These are phyloP conservation scores for Mactra quadrangularis DNA, from an alignment of 1,140 invertebrate species.

Conservation along the genomic window DNA sequence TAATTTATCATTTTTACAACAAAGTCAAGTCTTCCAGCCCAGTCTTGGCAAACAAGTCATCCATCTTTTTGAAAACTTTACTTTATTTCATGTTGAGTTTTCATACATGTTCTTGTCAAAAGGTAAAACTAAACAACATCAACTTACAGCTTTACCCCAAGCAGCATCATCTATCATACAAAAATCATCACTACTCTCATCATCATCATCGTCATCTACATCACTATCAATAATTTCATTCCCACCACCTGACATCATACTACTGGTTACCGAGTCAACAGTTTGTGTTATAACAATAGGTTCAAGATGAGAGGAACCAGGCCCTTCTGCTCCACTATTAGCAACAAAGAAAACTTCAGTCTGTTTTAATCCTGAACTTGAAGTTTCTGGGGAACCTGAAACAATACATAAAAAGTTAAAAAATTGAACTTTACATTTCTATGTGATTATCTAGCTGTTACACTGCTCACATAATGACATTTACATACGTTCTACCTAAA, in stretches of 20 bases:
- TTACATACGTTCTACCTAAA: neutral
- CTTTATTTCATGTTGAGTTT: no score
- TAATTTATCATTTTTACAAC: no score
- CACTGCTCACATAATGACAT: neutral
- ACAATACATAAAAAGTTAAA: no score
- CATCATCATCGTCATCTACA: constrained; percentile 76
- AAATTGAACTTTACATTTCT: no score
- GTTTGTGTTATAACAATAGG: constrained; percentile 77
- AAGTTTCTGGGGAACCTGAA: constrained; percentile 34
- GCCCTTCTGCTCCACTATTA: constrained; percentile 86
- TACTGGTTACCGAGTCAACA: constrained; percentile 67
- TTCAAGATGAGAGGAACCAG: constrained; percentile 59
- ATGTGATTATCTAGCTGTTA: no score
- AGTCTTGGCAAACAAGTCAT: no score
- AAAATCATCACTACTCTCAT: constrained; percentile 89
- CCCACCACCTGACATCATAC: constrained; percentile 50
- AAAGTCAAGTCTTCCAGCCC: no score
- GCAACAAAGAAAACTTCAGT: constrained; percentile 92
- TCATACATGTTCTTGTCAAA: no score
- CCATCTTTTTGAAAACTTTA: no score
- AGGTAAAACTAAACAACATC: no score
- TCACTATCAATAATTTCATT: constrained; percentile 38
- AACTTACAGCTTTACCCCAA: constrained; percentile 87
- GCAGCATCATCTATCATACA: constrained; percentile 92
- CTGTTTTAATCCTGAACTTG: constrained; percentile 18